Evolutionary conservation across 2,797 vertebrate species (phyloP).

Genomic region (Parauchenoglanis punctatus): DNA sequence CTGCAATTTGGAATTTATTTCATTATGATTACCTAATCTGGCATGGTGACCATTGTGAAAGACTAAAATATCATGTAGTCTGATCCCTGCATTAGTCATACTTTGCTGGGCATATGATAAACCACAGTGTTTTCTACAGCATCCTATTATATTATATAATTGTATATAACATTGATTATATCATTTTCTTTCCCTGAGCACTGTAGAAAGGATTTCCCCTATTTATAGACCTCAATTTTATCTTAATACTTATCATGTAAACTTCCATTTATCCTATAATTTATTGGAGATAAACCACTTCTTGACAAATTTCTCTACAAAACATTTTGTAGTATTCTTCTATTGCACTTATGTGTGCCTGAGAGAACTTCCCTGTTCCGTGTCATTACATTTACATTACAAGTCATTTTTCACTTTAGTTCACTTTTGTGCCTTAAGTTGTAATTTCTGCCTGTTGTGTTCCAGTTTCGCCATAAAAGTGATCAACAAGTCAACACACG

Average conservation of each 20-base stretch:
- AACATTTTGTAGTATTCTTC: background rate
- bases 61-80: too few relatives aligned
- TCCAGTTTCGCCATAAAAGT: conserved; percentile 80
- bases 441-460: conserved; percentile 39
- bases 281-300: background rate
- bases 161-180: background rate
- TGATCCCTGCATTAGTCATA: background rate
- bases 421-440: background rate
- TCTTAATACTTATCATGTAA: background rate
- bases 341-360: background rate
- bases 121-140: background rate
- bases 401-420: background rate
- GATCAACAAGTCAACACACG: conserved; percentile 82
- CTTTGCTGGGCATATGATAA: background rate
- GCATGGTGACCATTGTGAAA: too few relatives aligned
- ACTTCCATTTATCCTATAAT: background rate
- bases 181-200: background rate
- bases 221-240: background rate
- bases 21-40: too few relatives aligned
- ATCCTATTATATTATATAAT: background rate
- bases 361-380: background rate
- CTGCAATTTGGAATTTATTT: too few relatives aligned
- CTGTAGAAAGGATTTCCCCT: background rate
- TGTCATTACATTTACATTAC: background rate
- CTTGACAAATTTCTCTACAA: background rate